Evolutionary conservation across 2,113 vertebrate genomes (phyloP).

Genomic region (Fulmarus glacialis): DNA sequence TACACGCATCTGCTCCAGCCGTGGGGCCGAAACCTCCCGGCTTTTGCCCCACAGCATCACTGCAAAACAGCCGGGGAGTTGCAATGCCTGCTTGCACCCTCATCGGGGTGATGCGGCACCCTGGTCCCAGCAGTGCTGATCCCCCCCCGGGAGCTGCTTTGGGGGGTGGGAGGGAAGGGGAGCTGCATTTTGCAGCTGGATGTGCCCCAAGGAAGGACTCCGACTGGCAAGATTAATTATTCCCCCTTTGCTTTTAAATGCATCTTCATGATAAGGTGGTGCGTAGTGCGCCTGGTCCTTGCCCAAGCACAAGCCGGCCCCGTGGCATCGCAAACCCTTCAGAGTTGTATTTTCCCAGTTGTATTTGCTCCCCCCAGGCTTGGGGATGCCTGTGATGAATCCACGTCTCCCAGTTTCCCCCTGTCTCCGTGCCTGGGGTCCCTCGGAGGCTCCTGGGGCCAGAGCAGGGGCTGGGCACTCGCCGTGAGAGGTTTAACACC

Average conservation of each 20-base stretch:
- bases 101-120: neutral
- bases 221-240: neutral
- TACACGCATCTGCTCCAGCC: fast-evolving
- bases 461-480: fast-evolving
- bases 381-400: neutral
- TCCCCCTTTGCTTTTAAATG: neutral
- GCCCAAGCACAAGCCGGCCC: neutral
- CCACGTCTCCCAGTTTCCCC: neutral
- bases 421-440: neutral
- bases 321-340: neutral
- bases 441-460: fast-evolving
- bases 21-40: neutral
- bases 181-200: neutral
- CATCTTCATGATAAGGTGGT: neutral
- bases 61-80: neutral
- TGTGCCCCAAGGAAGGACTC: neutral
- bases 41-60: neutral
- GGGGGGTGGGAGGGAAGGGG: neutral
- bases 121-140: neutral
- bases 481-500: fast-evolving
- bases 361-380: neutral
- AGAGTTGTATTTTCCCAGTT: fast-evolving
- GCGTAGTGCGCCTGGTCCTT: fast-evolving
- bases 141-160: neutral
- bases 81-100: fast-evolving